phyloP scores from a whole-genome alignment of 2,888 invertebrate genomes.

The Torymus texanus region DNA sequence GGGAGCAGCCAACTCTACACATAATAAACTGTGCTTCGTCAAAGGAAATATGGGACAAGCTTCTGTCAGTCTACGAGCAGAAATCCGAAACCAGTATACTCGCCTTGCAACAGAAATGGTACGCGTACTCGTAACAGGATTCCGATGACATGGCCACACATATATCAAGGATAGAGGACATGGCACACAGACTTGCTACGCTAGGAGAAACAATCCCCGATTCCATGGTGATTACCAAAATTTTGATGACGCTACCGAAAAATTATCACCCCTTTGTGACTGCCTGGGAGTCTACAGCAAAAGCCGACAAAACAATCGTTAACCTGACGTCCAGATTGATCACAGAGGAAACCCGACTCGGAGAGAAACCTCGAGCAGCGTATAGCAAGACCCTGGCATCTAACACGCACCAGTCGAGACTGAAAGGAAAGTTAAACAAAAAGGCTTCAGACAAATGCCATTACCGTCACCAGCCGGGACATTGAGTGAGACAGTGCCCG shows the following conservation, averaged over 20 bases:
- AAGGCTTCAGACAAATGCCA: no score
- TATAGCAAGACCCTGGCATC: no score
- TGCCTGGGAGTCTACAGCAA: constrained; percentile 23
- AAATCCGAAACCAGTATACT: constrained; percentile 60
- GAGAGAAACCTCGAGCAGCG: no score
- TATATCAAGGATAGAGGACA: constrained; percentile 58
- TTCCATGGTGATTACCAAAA: constrained; percentile 53
- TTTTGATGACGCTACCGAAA: no score
- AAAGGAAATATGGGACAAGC: constrained; percentile 63
- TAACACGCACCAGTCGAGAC: no score
- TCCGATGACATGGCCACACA: constrained; percentile 57
- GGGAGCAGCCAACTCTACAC: constrained; percentile 55
- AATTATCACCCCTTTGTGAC: constrained; percentile 11
- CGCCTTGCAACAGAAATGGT: constrained; percentile 58
- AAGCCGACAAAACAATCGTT: no score
- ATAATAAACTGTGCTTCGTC: constrained; percentile 55
- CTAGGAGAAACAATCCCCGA: constrained; percentile 55
- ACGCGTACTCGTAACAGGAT: constrained; percentile 36
- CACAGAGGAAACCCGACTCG: no score
- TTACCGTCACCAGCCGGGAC: no score
- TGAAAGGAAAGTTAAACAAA: no score
- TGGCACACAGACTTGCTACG: constrained; percentile 51
- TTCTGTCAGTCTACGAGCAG: constrained; percentile 61
- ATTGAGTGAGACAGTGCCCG: background rate
- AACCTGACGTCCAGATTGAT: no score